A percentile compares a stretch with the other conserved stretches of the same genome.
Evolutionary conservation across 2,113 vertebrate species (phyloP).

Genomic region (Syngnathus typhle): DNA sequence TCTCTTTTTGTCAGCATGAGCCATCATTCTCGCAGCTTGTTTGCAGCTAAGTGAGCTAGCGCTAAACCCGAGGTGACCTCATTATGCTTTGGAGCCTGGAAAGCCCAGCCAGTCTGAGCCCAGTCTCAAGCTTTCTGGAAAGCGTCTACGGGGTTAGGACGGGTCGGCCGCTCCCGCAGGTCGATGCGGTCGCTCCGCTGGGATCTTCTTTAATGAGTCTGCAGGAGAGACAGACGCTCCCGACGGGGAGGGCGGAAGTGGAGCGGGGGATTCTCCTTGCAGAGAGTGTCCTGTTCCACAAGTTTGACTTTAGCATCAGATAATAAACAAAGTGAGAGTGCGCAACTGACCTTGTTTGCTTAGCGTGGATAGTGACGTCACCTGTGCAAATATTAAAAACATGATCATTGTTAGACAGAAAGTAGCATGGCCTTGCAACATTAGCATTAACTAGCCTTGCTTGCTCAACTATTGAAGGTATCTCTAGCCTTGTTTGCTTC

Average conservation of each 20-base stretch:
- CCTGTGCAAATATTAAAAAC: background rate
- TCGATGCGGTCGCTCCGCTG: background rate
- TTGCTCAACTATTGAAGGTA: too few relatives aligned
- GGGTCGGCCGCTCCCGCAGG: background rate
- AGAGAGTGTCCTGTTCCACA: constrained; percentile 29
- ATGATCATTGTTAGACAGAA: background rate
- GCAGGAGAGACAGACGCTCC: background rate
- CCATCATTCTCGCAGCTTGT: background rate
- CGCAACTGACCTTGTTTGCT: background rate
- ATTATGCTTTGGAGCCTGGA: background rate
- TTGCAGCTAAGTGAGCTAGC: background rate
- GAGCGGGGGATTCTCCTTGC: background rate
- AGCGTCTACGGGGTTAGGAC: background rate
- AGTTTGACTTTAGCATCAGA: constrained; percentile 29
- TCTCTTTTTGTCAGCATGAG: background rate
- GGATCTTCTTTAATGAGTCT: constrained; percentile 4
- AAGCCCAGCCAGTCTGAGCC: background rate
- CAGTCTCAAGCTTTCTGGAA: background rate
- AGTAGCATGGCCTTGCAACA: too few relatives aligned
- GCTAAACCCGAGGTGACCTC: background rate
- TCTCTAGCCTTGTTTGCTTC: background rate
- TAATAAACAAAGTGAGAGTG: background rate
- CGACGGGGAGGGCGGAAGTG: background rate
- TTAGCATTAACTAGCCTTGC: too few relatives aligned
- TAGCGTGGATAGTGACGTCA: background rate